Conservation (phyloP, 2,888 invertebrate genomes). For the Ommatoiulus sabulosus region DNA sequence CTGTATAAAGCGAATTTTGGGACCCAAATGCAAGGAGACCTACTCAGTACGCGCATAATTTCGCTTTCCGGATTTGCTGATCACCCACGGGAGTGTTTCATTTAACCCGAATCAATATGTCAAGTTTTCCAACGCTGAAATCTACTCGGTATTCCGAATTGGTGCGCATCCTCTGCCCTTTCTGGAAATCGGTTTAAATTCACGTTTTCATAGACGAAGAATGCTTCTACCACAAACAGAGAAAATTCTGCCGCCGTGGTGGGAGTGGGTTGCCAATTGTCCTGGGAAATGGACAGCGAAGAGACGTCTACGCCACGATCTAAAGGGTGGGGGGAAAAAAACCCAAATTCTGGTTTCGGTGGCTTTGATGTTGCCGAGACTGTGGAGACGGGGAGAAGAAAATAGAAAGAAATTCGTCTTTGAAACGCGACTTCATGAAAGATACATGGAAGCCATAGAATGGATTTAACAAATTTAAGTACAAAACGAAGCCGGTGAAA, state of each 20-base stretch:
- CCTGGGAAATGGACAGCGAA: slow-evolving; percentile 18
- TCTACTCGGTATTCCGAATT: slow-evolving; percentile 3
- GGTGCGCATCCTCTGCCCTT: background rate
- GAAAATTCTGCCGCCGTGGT: background rate
- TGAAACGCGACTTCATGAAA: slow-evolving; percentile 21
- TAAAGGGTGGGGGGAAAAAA: background rate
- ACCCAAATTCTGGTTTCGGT: background rate
- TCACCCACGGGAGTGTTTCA: slow-evolving; percentile 27
- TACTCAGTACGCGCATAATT: background rate
- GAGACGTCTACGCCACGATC: background rate
- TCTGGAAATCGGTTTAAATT: slow-evolving; percentile 23
- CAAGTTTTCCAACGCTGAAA: background rate
- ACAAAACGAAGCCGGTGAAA: background rate
- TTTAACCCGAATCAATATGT: slow-evolving; percentile 30
- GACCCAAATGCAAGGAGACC: background rate
- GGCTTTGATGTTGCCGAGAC: background rate
- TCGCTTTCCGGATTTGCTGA: background rate
- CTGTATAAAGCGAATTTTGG: background rate
- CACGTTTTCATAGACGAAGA: slow-evolving; percentile 28
- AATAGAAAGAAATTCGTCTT: slow-evolving; percentile 7
- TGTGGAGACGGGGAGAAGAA: background rate
- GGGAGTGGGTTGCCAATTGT: slow-evolving; percentile 14
- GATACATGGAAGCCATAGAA: slow-evolving; percentile 29
- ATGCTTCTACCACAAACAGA: background rate
- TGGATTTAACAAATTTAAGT: slow-evolving; percentile 31